These are phyloP conservation scores for Mercenaria mercenaria DNA, from an alignment of 1,140 invertebrate species.

Conservation along the genomic window DNA sequence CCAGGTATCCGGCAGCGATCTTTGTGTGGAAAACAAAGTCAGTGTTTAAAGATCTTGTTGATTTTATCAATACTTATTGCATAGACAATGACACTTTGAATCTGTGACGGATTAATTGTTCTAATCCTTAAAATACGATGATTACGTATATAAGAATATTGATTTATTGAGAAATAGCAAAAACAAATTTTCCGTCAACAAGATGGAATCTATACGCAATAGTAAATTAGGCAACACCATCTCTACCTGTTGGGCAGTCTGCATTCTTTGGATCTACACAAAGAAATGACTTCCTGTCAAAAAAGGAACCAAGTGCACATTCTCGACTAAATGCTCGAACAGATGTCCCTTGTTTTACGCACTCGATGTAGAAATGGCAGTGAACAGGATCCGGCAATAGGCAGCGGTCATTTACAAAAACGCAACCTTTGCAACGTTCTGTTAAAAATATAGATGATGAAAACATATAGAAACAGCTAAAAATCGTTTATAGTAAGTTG, in stretches of 20 bases:
- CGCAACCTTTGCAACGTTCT: conserved; percentile 48
- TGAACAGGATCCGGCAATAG: conserved; percentile 51
- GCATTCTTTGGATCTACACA: conserved; percentile 60
- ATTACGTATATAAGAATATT: too few species aligned
- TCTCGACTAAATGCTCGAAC: conserved; percentile 43
- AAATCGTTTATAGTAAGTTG: neutral
- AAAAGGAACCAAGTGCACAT: conserved; percentile 59
- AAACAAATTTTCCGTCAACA: too few species aligned
- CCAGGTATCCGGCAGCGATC: conserved; percentile 56
- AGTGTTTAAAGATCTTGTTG: too few species aligned
- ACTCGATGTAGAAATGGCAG: conserved; percentile 52
- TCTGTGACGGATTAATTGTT: too few species aligned
- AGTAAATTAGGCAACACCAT: too few species aligned
- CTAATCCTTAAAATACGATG: too few species aligned
- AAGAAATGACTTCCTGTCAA: conserved; percentile 41
- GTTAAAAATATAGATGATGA: neutral
- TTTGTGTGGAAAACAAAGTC: neutral
- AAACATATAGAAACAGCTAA: neutral
- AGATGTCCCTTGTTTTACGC: conserved; percentile 40
- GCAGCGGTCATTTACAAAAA: conserved; percentile 62
- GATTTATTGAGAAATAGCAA: too few species aligned
- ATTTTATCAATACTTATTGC: too few species aligned
- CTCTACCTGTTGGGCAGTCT: conserved; percentile 57
- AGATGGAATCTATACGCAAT: too few species aligned
- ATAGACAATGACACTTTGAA: too few species aligned